These are phyloP conservation scores for Ctena decussata DNA, from an alignment of 2,888 invertebrate species.

Conservation along the genomic window DNA sequence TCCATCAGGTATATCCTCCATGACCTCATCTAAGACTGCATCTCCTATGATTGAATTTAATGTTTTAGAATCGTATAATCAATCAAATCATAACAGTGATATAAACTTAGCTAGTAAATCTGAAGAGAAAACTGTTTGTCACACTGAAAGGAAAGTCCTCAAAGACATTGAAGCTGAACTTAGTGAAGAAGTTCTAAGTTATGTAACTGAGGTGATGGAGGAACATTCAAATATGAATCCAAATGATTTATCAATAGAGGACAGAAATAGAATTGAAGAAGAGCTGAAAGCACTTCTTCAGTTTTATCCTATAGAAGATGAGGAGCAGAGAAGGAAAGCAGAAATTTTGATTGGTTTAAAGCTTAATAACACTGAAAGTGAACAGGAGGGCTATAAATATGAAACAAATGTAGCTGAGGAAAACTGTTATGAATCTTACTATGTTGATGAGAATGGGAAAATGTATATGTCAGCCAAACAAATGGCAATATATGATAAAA, in stretches of 20 bases:
- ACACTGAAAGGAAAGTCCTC: constrained; percentile 4
- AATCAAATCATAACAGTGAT: neutral
- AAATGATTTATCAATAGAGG: constrained; percentile 40
- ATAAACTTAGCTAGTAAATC: neutral
- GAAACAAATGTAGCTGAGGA: neutral
- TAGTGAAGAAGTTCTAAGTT: constrained; percentile 39
- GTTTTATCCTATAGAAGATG: constrained; percentile 64
- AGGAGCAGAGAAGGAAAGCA: constrained; percentile 44
- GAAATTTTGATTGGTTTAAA: constrained; percentile 52
- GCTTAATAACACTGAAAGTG: neutral
- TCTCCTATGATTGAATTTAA: constrained; percentile 26
- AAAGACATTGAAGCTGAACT: constrained; percentile 30
- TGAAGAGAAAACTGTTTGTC: no score
- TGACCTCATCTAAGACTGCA: constrained; percentile 37
- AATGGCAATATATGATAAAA: neutral
- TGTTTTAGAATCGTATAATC: neutral
- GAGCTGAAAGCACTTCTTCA: constrained; percentile 73
- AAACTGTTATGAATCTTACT: neutral
- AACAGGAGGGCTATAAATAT: neutral
- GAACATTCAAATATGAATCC: constrained; percentile 44
- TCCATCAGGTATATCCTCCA: constrained; percentile 34
- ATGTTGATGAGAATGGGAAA: neutral
- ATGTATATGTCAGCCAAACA: neutral
- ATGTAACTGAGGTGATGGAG: constrained; percentile 62
- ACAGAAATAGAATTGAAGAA: constrained; percentile 58